Conservation (phyloP, 2,113 vertebrate species). For the Cochlearius cochlearius region DNA sequence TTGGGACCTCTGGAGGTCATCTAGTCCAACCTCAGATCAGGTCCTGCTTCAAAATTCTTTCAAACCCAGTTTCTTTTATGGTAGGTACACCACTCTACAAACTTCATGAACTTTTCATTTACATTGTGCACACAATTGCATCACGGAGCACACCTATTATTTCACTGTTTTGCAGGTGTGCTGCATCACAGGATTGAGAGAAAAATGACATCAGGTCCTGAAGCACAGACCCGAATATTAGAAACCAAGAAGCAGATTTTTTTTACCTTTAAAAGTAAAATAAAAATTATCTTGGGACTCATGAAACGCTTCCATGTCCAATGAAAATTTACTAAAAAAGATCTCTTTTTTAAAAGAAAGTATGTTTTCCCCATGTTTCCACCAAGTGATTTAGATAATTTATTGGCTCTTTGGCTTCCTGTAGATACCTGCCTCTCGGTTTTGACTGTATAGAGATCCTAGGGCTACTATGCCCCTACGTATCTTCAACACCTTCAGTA, state of each 20-base stretch:
- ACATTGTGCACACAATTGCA: not conserved
- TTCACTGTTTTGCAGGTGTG: not conserved
- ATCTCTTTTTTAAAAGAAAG: not conserved
- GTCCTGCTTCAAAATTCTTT: not conserved
- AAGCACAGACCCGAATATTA: not conserved
- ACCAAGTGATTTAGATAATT: not conserved
- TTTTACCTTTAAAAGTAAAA: not conserved
- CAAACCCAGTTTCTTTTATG: not conserved
- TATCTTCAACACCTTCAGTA: not conserved
- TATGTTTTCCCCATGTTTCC: not conserved
- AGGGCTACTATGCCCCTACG: fast-evolving
- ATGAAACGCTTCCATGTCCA: not conserved
- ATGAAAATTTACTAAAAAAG: not conserved
- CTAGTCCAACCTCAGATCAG: not conserved
- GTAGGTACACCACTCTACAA: not conserved
- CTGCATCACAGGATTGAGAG: not conserved
- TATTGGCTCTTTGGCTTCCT: not conserved
- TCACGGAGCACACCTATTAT: fast-evolving
- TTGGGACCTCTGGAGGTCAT: not conserved
- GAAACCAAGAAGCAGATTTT: not conserved
- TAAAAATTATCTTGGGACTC: not conserved
- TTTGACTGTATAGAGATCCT: not conserved
- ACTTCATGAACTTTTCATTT: not conserved
- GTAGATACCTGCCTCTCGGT: fast-evolving
- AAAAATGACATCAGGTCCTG: not conserved